Conservation (phyloP, 2,797 vertebrate genomes). For the Vultur gryphus region DNA sequence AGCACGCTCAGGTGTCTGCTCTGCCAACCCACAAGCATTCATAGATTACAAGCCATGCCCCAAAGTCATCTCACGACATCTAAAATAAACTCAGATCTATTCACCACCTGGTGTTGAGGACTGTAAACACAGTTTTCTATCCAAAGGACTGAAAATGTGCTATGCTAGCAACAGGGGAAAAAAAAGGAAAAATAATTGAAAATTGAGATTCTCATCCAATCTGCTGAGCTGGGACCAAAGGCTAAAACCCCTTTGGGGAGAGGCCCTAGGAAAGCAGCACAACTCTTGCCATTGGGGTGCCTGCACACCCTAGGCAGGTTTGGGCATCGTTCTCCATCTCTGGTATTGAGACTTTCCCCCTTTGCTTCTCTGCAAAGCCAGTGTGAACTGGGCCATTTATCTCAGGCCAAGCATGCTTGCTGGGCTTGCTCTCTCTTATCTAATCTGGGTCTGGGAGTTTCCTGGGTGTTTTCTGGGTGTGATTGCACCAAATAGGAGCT, state of each 20-base stretch:
- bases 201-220: not conserved
- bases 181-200: not conserved
- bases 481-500: not conserved
- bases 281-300: not conserved
- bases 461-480: not conserved
- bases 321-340: not conserved
- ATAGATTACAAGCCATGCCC: not conserved
- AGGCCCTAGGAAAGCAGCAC: not conserved
- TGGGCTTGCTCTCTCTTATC: not conserved
- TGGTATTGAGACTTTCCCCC: not conserved
- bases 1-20: not conserved
- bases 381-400: not conserved
- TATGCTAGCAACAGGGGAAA: fast-evolving
- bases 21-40: not conserved
- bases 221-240: not conserved
- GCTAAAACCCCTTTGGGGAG: not conserved
- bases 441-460: not conserved
- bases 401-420: not conserved
- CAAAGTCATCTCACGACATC: not conserved
- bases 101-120: not conserved
- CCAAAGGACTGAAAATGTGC: not conserved
- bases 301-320: not conserved
- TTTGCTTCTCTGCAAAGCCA: not conserved
- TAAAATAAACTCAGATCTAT: not conserved
- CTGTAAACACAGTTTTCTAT: not conserved